Conservation (phyloP, 2,113 vertebrate genomes). For the Protobothrops mucrosquamatus region DNA sequence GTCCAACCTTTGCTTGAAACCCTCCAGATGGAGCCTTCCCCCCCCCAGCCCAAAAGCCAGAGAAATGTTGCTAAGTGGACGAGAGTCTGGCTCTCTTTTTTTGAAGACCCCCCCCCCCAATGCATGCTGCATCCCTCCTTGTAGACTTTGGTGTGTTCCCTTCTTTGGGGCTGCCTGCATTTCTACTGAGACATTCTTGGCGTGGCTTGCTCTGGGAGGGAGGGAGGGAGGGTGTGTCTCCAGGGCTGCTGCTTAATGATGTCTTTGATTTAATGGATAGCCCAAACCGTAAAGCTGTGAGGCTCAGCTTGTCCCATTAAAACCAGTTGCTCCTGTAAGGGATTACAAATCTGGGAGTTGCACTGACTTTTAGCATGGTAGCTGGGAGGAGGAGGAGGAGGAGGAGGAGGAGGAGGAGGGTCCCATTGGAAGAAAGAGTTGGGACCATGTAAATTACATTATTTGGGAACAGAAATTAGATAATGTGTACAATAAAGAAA, state of each 20-base stretch:
- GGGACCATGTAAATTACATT: neutral
- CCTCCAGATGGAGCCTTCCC: neutral
- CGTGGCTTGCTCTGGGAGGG: neutral
- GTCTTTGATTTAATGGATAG: slow-evolving; percentile 46
- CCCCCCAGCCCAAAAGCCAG: neutral
- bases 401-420: neutral
- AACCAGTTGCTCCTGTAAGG: neutral
- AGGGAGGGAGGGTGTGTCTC: neutral
- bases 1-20: neutral
- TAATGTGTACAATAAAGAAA: neutral
- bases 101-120: neutral
- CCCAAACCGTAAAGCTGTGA: neutral
- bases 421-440: neutral
- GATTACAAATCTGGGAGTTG: neutral
- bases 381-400: too few relatives aligned
- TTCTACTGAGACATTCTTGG: neutral
- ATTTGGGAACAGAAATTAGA: neutral
- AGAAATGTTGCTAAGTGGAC: neutral
- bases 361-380: neutral
- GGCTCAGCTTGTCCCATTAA: neutral
- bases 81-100: neutral
- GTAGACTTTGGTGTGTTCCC: neutral
- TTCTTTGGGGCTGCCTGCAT: neutral
- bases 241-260: neutral
- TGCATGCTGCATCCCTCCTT: neutral